A percentile compares a stretch with the other conserved stretches of the same genome.
Conservation (phyloP, 2,888 invertebrate genomes). For the Automeris io region DNA sequence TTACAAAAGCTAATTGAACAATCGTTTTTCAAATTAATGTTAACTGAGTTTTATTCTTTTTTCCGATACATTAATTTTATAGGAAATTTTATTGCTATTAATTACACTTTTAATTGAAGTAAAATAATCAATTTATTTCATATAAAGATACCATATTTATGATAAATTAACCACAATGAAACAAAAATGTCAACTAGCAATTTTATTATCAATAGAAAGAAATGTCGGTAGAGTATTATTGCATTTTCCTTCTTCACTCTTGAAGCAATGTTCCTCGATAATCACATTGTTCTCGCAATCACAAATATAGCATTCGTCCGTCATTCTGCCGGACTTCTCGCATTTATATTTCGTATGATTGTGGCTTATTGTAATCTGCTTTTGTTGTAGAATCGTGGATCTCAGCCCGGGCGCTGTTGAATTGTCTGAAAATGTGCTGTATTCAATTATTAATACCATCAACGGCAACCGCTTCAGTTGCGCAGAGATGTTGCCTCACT, state of each 20-base stretch:
- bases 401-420: slow-evolving; percentile 12
- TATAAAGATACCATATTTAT: no score
- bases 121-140: no score
- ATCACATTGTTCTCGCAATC: slow-evolving; percentile 37
- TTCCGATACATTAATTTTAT: no score
- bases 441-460: slow-evolving; percentile 13
- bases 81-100: no score
- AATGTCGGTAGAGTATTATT: slow-evolving; percentile 31
- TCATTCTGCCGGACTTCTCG: slow-evolving; percentile 27
- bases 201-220: slow-evolving; percentile 19
- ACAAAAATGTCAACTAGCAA: slow-evolving; percentile 2
- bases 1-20: no score
- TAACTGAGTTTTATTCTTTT: no score
- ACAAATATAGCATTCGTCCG: slow-evolving; percentile 49
- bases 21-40: no score
- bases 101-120: no score
- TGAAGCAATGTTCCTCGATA: slow-evolving; percentile 53
- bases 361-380: slow-evolving; percentile 15
- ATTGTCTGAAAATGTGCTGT: slow-evolving; percentile 9
- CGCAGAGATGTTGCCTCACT: no score
- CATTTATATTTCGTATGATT: slow-evolving; percentile 42
- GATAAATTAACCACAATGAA: no score
- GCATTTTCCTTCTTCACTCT: slow-evolving; percentile 34
- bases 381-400: slow-evolving; percentile 7
- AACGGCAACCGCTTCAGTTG: no score